Base-by-base conservation (phyloP, 2,888 invertebrate genomes). In the Holacanthella duospinosa region DNA sequence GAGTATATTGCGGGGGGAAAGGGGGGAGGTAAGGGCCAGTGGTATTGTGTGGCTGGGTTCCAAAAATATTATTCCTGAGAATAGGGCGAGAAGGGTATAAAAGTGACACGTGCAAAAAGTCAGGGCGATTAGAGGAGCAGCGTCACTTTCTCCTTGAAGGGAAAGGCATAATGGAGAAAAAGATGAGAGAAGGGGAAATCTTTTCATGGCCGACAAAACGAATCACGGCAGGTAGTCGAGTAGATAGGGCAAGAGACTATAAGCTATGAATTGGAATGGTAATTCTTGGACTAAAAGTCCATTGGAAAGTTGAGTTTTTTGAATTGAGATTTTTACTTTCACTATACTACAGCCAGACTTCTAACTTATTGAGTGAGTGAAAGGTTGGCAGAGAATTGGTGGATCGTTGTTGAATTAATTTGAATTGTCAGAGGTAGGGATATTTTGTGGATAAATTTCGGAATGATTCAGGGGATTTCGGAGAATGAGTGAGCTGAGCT, bases 171-270 rank as follows among this genome's bases (percentile, higher is more conserved):
- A 58, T 36, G 48, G 29, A 9, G 58, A 55, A 54, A 25, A 29
- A 27, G 29, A 62, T n/a, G 27, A 48, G 43, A 58, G 27, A 57
- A 59, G 48, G 58, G 59, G 59, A 53, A 53, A 62, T 62, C 62
- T 59, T 53, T 55, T 60, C 28, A 64, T 60, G 63, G 64, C 60
- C 63, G 61, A 65, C 65, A 62, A 65, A 67, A 64, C 60, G 64
- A 64, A 65, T 63, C 64, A 59, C 66, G 64, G 68, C 66, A 68
- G 68, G 68, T 68, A 68, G 68, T 59, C 64, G n/a, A 53, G 59
- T 48, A 12, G n/a, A n/a, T n/a, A n/a, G n/a, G n/a, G n/a, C n/a
- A n/a, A n/a, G n/a, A n/a, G n/a, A n/a, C n/a, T n/a, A n/a, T n/a
- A n/a, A n/a, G n/a, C n/a, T n/a, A n/a, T n/a, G n/a, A n/a, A n/a